Evolutionary conservation across 1,140 invertebrate genomes (phyloP).

Genomic region (Monochamus saltuarius): DNA sequence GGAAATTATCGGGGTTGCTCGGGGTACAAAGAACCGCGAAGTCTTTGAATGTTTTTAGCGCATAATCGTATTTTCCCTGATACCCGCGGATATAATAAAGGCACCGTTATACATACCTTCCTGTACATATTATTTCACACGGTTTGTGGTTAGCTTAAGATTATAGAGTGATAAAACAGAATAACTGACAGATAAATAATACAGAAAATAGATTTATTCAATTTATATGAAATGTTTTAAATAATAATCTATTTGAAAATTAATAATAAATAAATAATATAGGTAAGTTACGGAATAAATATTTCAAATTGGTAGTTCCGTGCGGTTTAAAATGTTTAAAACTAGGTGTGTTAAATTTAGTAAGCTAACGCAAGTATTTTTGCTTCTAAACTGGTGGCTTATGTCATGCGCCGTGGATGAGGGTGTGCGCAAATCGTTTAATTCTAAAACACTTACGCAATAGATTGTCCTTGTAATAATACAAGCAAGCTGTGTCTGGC

Average conservation of each 20-base stretch:
- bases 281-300: no score
- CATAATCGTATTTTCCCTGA: conserved; percentile 35
- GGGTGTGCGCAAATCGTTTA: conserved; percentile 46
- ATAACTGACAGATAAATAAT: background rate
- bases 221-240: background rate
- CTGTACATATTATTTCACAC: conserved; percentile 27
- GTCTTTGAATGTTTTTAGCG: conserved; percentile 41
- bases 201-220: background rate
- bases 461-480: conserved; percentile 46
- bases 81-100: conserved; percentile 36
- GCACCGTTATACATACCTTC: conserved; percentile 41
- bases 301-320: no score
- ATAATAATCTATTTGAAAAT: background rate
- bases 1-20: conserved; percentile 47
- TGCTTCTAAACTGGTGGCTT: conserved; percentile 22
- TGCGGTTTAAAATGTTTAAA: conserved; percentile 12
- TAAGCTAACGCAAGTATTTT: conserved; percentile 1
- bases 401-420: conserved; percentile 42
- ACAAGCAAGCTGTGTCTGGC: conserved; percentile 26
- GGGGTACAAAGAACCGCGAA: conserved; percentile 46
- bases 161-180: background rate
- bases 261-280: background rate
- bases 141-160: conserved; percentile 21
- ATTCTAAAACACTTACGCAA: conserved; percentile 50
- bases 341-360: conserved; percentile 16